Conservation (phyloP, 2,888 invertebrate genomes). For the Yponomeuta plumbellus region DNA sequence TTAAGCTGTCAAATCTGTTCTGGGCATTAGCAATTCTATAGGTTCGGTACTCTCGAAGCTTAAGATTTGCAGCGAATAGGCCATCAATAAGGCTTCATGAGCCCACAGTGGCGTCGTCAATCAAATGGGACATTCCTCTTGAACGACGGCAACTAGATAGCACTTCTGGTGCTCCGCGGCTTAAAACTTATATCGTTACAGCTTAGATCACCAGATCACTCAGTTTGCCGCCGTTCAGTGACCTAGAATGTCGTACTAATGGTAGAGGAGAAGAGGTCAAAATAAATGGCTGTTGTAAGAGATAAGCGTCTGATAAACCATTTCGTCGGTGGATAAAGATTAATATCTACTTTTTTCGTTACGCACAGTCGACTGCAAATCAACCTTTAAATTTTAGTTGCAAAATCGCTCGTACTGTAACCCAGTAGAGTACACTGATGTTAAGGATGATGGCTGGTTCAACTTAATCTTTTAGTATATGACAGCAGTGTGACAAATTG, state of each 20-base stretch:
- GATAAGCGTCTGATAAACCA: neutral
- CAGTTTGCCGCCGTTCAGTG: neutral
- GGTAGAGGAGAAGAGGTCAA: neutral
- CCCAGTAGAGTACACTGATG: no score
- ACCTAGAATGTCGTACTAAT: neutral
- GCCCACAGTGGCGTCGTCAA: neutral
- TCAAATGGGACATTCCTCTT: neutral
- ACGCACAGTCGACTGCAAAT: neutral
- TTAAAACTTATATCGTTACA: neutral
- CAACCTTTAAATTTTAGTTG: no score
- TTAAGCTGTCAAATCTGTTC: neutral
- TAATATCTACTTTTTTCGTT: neutral
- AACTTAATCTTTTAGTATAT: neutral
- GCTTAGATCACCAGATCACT: neutral
- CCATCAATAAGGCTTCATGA: neutral
- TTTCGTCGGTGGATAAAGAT: neutral
- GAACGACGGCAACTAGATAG: neutral
- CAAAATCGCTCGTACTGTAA: no score
- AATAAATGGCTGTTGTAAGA: neutral
- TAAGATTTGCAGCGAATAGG: neutral
- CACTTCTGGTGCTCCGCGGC: neutral
- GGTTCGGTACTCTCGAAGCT: neutral
- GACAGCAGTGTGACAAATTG: neutral
- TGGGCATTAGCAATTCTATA: neutral
- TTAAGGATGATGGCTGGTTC: no score